Evolutionary conservation across 1,140 invertebrate species (phyloP), one percentile per base, ranked within the genome.

Genomic region (Hesperophylax magnus): DNA sequence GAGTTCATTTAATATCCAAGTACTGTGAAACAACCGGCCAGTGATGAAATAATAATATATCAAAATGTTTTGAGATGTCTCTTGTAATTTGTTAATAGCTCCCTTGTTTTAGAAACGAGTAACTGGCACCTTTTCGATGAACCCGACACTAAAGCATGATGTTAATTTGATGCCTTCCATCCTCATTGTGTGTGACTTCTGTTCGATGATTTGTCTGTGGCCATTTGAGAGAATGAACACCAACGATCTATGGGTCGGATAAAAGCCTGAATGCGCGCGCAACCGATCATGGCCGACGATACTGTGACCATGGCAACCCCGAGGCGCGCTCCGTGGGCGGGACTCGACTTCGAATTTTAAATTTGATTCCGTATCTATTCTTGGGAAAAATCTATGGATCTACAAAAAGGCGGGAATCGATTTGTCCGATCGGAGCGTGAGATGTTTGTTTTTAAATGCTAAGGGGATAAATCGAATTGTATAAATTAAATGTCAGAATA

Each of bases 341-440:
- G 79, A 81, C 53, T 31, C 78, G 56, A 47, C 54, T 63, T 52
- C 52, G 67, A 81, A 81, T 81, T 81, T 81, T 81, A 81, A 81
- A 81, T 81, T 81, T 81, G 79, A 81, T 81, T 69, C 63, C 79
- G 61, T 81, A 81, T 81, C 79, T 79, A 22, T 72, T 79, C 65
- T 79, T 79, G 77, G 77, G 77, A 78, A 78, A 78, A 78, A 78
- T 78, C 78, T 72, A 72, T 60, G 63, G 78, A 79, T 79, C 78
- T 79, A 72, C 52, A 69, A 79, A 71, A 79, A 72, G 65, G 75
- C 75, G 58, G 75, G 75, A 77, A 77, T 77, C 75, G 75, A 77
- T 77, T 77, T 77, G 58, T 77, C 75, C 75, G 75, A 77, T 63
- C 75, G 27, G 54, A 75, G 17, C 75, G 75, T 63, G 75, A 47